Conservation (phyloP, 1,140 invertebrate species). For the Contarinia nasturtii region DNA sequence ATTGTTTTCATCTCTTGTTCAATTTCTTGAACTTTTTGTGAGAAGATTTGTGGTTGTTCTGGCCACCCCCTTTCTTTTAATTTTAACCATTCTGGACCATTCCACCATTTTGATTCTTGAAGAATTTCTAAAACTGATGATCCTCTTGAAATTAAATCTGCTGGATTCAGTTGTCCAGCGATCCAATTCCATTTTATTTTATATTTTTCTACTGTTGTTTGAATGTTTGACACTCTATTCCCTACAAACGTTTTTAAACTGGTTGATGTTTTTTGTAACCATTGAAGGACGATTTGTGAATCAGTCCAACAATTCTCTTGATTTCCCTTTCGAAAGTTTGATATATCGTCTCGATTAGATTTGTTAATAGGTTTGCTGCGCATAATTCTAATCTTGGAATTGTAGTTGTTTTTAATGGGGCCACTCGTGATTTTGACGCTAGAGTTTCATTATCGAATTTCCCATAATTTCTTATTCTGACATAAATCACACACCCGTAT, state of each 20-base stretch:
- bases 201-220: neutral
- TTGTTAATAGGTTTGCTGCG: conserved; percentile 12
- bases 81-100: neutral
- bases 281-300: conserved; percentile 22
- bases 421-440: conserved; percentile 15
- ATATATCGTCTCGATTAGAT: conserved; percentile 5
- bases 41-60: neutral
- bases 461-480: conserved; percentile 8
- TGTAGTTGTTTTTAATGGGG: conserved; percentile 14
- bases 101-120: neutral
- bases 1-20: no score
- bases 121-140: neutral
- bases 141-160: neutral
- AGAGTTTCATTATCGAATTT: conserved; percentile 7
- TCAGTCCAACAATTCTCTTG: conserved; percentile 19
- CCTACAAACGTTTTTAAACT: conserved; percentile 18
- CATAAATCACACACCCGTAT: conserved; percentile 18
- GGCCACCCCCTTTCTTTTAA: neutral
- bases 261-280: conserved; percentile 15
- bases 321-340: conserved; percentile 11
- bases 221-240: neutral
- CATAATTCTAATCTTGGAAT: conserved; percentile 18
- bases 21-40: no score
- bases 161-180: neutral
- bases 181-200: neutral